These are phyloP conservation scores for Coenonympha arcania DNA, from an alignment of 2,888 invertebrate species.

Conservation along the genomic window DNA sequence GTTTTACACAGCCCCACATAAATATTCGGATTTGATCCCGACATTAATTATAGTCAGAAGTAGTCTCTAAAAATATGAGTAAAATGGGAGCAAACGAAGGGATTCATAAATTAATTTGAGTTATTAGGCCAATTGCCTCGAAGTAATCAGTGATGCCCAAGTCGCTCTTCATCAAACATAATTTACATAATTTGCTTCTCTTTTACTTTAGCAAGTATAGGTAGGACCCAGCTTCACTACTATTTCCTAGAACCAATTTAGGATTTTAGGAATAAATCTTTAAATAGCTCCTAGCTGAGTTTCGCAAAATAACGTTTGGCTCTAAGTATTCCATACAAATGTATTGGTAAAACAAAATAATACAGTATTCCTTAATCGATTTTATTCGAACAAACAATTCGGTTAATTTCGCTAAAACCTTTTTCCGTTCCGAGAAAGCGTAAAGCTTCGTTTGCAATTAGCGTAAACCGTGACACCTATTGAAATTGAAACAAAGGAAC, in stretches of 20 bases:
- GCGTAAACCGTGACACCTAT: neutral
- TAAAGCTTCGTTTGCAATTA: neutral
- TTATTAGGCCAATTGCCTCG: neutral
- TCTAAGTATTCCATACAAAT: no score
- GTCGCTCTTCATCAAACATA: neutral
- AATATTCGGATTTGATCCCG: no score
- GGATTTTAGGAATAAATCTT: no score
- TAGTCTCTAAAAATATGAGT: neutral
- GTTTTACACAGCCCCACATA: no score
- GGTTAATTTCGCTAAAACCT: neutral
- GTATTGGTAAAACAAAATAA: no score
- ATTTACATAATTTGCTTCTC: neutral
- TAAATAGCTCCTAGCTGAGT: no score
- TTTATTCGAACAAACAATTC: neutral
- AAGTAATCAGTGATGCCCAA: neutral
- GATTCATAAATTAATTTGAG: constrained; percentile 1
- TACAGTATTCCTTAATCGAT: no score
- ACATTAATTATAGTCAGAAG: no score
- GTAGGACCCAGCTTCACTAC: neutral
- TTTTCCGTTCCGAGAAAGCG: neutral
- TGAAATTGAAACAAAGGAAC: constrained; percentile 1
- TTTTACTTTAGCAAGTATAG: neutral
- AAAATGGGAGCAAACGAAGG: neutral
- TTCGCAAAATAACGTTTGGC: no score
- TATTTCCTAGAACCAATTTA: neutral